A percentile compares a stretch with the other conserved stretches of the same genome.
phyloP scores from a whole-genome alignment of 2,888 invertebrate species.

The Lamproptera curius region DNA sequence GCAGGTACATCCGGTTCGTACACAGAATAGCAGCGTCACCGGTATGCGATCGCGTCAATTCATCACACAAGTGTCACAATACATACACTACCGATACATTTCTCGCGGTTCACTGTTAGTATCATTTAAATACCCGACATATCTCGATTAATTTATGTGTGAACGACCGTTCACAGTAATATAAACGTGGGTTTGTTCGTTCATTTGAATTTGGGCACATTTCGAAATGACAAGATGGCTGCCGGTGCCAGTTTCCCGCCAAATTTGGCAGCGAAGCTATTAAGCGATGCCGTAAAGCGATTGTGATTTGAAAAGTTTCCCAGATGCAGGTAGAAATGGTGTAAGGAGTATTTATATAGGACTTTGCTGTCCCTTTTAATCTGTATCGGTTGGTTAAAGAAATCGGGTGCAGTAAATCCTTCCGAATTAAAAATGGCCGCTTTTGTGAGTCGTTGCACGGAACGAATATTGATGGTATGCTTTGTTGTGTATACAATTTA shows the following conservation, averaged over 20 bases:
- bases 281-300: background rate
- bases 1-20: too few relatives aligned
- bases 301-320: background rate
- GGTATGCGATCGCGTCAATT: too few relatives aligned
- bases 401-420: background rate
- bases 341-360: conserved; percentile 5
- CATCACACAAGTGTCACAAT: too few relatives aligned
- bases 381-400: background rate
- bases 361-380: conserved; percentile 3
- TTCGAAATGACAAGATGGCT: background rate
- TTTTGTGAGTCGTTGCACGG: too few relatives aligned
- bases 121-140: too few relatives aligned
- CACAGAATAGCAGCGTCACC: too few relatives aligned
- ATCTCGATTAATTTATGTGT: conserved; percentile 12
- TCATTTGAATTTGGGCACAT: background rate
- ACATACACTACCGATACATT: too few relatives aligned
- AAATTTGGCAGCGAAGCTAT: too few relatives aligned
- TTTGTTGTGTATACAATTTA: too few relatives aligned
- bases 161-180: background rate
- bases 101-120: too few relatives aligned
- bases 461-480: too few relatives aligned
- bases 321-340: conserved; percentile 8
- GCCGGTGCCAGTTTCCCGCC: background rate
- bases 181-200: background rate
- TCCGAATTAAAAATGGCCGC: too few relatives aligned